Conservation (phyloP, 2,113 vertebrate genomes). For the Anoplopoma fimbria region DNA sequence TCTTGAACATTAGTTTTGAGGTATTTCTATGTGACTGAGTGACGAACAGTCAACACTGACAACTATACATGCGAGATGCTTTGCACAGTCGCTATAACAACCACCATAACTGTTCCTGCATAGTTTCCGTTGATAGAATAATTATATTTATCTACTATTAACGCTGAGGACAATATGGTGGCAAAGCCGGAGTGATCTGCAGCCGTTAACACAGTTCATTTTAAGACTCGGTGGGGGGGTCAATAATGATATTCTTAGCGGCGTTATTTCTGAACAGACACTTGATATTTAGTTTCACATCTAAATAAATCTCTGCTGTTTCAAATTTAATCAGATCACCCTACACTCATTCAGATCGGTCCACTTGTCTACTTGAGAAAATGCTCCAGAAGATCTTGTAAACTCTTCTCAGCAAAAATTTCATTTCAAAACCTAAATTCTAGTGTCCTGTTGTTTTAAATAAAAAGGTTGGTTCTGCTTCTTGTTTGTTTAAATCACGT, state of each 20-base stretch:
- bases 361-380: not conserved
- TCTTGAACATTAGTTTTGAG: not conserved
- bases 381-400: not conserved
- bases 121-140: not conserved
- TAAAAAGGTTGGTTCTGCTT: not conserved
- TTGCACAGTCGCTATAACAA: slow-evolving; percentile 6
- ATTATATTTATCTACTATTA: not conserved
- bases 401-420: not conserved
- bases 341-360: not conserved
- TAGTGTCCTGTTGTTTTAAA: not conserved
- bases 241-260: not conserved
- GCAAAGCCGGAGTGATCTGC: not conserved
- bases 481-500: not conserved
- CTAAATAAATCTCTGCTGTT: slow-evolving; percentile 1
- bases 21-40: not conserved
- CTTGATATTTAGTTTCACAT: not conserved
- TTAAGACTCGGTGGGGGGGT: not conserved
- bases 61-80: not conserved
- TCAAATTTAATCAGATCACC: not conserved
- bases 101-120: not conserved
- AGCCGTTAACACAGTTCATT: no score
- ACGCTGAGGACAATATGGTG: not conserved
- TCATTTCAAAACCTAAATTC: not conserved
- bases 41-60: not conserved
- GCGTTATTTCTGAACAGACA: not conserved